Conservation (phyloP, 2,888 invertebrate species). For the Sinotaia quadrata region DNA sequence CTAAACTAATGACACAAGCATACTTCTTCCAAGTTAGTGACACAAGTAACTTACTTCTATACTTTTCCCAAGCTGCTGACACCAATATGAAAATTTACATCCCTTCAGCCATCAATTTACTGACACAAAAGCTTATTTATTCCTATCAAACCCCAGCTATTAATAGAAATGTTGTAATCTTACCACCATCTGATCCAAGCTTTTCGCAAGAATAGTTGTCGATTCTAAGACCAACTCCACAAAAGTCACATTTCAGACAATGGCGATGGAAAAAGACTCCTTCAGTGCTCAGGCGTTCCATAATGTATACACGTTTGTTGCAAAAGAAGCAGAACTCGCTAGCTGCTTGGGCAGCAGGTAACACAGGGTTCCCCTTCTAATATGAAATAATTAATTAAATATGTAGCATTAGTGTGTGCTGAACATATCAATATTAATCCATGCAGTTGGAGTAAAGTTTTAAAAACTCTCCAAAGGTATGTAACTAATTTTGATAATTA, state of each 20-base stretch:
- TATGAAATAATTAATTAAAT: neutral
- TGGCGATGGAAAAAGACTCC: slow-evolving; percentile 89
- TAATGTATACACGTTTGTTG: slow-evolving; percentile 91
- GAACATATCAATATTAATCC: neutral
- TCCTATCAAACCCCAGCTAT: no score
- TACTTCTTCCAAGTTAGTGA: no score
- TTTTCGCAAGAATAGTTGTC: slow-evolving; percentile 83
- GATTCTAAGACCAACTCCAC: slow-evolving; percentile 86
- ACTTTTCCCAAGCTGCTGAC: no score
- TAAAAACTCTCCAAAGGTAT: no score
- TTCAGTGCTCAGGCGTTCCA: slow-evolving; percentile 91
- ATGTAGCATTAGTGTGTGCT: neutral
- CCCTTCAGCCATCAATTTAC: no score
- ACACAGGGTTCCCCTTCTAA: slow-evolving; percentile 48
- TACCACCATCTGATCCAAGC: slow-evolving; percentile 64
- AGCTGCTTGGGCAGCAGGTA: slow-evolving; percentile 59
- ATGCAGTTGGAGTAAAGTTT: no score
- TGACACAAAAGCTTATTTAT: no score
- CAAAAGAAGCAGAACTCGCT: slow-evolving; percentile 84
- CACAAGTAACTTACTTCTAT: no score
- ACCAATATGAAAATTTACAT: no score
- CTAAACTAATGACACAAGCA: no score
- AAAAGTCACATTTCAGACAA: slow-evolving; percentile 94
- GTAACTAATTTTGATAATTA: no score
- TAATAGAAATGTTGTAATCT: no score